Percentiles rank a stretch among this genome's conserved stretches.
phyloP scores from a whole-genome alignment of 2,888 invertebrate species.

The Nomada hirtipes region DNA sequence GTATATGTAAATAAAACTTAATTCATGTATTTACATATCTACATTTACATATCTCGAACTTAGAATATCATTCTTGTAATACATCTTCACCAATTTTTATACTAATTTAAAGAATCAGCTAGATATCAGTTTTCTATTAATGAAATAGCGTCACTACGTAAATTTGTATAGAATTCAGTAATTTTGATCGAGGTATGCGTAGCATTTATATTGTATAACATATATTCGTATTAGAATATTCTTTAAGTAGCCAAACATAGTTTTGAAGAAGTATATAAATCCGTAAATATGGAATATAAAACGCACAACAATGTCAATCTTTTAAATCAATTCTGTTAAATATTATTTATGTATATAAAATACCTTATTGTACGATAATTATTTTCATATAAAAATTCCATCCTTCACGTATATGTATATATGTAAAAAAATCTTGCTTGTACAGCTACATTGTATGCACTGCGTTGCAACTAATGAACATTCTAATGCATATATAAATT shows the following conservation, averaged over 20 bases:
- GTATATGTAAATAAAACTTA: constrained; percentile 3
- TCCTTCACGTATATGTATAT: constrained; percentile 26
- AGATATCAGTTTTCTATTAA: constrained; percentile 5
- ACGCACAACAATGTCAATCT: constrained; percentile 22
- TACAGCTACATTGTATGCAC: constrained; percentile 38
- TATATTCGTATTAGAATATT: neutral
- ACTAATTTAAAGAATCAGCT: neutral
- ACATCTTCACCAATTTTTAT: neutral
- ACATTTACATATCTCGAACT: neutral
- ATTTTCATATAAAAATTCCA: constrained; percentile 39
- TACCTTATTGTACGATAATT: constrained; percentile 35
- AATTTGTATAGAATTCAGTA: constrained; percentile 34
- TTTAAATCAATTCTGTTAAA: constrained; percentile 16
- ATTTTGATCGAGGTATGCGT: constrained; percentile 9
- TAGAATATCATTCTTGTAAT: neutral
- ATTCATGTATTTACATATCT: constrained; percentile 8
- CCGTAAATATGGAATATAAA: constrained; percentile 3
- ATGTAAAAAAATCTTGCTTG: constrained; percentile 49
- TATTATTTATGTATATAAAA: constrained; percentile 32
- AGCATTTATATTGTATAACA: constrained; percentile 8
- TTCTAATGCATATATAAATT: constrained; percentile 41
- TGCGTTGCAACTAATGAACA: constrained; percentile 42
- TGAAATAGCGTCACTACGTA: constrained; percentile 20
- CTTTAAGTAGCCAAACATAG: constrained; percentile 2
- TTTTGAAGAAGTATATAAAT: constrained; percentile 18